A percentile compares a stretch with the other conserved stretches of the same genome.
These are phyloP conservation scores for Drosophila incognita DNA, from an alignment of 2,888 invertebrate genomes.

Conservation along the genomic window DNA sequence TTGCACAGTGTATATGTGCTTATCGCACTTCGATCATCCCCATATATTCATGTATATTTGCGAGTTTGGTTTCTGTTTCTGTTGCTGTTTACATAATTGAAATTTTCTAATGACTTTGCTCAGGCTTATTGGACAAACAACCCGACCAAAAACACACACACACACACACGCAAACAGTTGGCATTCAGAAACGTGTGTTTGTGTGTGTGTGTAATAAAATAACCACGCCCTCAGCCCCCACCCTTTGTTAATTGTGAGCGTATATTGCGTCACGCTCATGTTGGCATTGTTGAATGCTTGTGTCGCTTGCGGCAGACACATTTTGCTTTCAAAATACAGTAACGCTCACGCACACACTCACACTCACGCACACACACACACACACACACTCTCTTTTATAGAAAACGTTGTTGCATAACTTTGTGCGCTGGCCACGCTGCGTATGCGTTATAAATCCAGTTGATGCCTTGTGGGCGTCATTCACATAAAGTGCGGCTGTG, in stretches of 20 bases:
- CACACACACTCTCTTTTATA: background rate
- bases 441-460: conserved; percentile 67
- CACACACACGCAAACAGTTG: conserved; percentile 1
- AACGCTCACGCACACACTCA: background rate
- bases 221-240: conserved; percentile 5
- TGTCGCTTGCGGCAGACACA: conserved; percentile 53
- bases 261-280: conserved; percentile 46
- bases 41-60: background rate
- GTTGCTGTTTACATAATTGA: conserved; percentile 71
- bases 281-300: conserved; percentile 46
- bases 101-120: conserved; percentile 72
- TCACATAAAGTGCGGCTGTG: conserved; percentile 75
- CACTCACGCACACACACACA: conserved; percentile 1
- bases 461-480: conserved; percentile 73
- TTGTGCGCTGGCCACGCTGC: conserved; percentile 50
- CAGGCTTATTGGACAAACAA: conserved; percentile 68
- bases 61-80: conserved; percentile 26
- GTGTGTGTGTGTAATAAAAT: conserved; percentile 39
- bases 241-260: conserved; percentile 8
- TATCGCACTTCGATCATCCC: conserved; percentile 30
- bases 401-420: conserved; percentile 56
- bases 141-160: conserved; percentile 18
- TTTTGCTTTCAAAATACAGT: conserved; percentile 63
- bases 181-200: conserved; percentile 9
- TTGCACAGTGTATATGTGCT: background rate